Percentiles rank a stretch among this genome's conserved stretches.
These are phyloP conservation scores for Drosophila pullipes DNA, from an alignment of 2,888 invertebrate genomes.

Conservation along the genomic window DNA sequence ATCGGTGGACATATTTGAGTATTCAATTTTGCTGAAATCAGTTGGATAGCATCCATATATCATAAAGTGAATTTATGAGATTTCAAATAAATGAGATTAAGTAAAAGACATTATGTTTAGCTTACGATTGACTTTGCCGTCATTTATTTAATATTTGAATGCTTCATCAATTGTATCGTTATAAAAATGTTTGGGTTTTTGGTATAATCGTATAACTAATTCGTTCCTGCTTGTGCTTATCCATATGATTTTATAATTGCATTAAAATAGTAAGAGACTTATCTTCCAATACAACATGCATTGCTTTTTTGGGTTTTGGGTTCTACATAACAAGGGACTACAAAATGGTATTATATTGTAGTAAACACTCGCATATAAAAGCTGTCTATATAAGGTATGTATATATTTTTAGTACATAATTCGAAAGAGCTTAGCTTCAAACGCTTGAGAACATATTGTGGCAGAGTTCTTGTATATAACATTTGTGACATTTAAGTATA, in stretches of 20 bases:
- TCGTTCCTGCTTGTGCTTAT: conserved; percentile 27
- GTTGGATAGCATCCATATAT: too few species aligned
- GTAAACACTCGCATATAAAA: conserved; percentile 47
- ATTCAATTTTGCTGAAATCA: too few species aligned
- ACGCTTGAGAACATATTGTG: conserved; percentile 57
- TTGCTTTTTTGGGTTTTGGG: conserved; percentile 2
- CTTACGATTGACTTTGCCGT: conserved; percentile 7
- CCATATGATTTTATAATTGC: conserved; percentile 5
- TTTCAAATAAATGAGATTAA: not conserved
- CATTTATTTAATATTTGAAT: conserved; percentile 30
- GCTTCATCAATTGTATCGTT: conserved; percentile 24
- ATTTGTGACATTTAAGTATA: conserved; percentile 15
- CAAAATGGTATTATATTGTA: conserved; percentile 33
- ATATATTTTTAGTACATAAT: conserved; percentile 31
- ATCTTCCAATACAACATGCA: conserved; percentile 11
- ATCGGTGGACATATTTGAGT: not conserved
- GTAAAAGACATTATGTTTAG: not conserved
- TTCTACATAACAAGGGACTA: conserved; percentile 44
- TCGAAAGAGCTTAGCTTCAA: conserved; percentile 49
- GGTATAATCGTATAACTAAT: conserved; percentile 63
- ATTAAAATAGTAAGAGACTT: conserved; percentile 6
- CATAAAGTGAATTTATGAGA: too few species aligned
- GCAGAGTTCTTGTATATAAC: conserved; percentile 30
- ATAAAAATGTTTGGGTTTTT: conserved; percentile 51
- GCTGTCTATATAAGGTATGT: conserved; percentile 35